These are phyloP conservation scores for Cetoscarus ocellatus DNA, from an alignment of 2,797 vertebrate species.

Conservation along the genomic window DNA sequence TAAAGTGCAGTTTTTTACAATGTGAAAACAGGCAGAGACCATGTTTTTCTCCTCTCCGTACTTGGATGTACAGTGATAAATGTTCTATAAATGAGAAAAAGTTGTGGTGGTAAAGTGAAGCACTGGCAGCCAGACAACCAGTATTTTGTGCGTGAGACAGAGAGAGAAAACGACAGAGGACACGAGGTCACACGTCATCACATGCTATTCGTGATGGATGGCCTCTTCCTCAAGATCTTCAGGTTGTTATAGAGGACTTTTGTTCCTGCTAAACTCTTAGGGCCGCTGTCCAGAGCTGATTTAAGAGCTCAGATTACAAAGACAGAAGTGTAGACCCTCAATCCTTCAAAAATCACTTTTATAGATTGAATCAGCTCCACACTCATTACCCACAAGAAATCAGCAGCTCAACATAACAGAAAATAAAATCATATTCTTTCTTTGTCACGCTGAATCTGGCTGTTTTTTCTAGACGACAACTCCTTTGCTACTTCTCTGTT, in stretches of 20 bases:
- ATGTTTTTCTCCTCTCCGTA: neutral
- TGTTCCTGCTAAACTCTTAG: conserved; percentile 14
- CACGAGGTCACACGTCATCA: conserved; percentile 56
- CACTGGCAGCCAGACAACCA: conserved; percentile 10
- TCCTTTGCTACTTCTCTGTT: too few relatives aligned
- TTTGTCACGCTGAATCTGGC: too few relatives aligned
- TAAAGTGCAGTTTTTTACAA: neutral
- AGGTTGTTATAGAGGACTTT: conserved; percentile 25
- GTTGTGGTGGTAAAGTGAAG: conserved; percentile 7
- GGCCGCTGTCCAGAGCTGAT: conserved; percentile 9
- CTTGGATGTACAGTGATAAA: conserved; percentile 5
- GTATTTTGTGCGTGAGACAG: conserved; percentile 5
- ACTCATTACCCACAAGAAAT: too few relatives aligned
- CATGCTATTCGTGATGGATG: conserved; percentile 52
- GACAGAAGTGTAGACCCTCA: neutral
- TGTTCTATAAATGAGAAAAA: conserved; percentile 23
- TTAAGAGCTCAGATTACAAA: neutral
- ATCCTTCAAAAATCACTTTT: neutral
- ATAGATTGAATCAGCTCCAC: too few relatives aligned
- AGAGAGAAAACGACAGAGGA: conserved; percentile 10
- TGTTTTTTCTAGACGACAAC: too few relatives aligned
- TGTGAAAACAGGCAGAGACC: neutral
- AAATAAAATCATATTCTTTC: too few relatives aligned
- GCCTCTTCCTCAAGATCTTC: conserved; percentile 36
- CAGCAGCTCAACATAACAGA: too few relatives aligned